Conservation (phyloP, 1,140 invertebrate genomes). For the Penaeus japonicus region DNA sequence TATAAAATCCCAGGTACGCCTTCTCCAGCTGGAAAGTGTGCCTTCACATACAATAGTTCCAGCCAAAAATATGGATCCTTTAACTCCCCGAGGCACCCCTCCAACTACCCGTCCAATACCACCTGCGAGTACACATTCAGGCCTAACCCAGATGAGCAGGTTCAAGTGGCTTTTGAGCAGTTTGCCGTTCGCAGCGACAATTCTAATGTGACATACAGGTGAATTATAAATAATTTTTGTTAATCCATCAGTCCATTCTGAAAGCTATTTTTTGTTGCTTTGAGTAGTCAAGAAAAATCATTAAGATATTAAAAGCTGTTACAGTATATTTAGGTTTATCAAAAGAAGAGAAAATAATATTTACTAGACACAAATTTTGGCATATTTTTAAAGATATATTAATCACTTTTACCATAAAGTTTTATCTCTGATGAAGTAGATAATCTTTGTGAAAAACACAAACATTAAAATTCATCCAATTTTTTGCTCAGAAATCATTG, state of each 20-base stretch:
- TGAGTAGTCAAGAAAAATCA: too few relatives aligned
- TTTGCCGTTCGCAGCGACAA: conserved; percentile 84
- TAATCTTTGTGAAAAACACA: neutral
- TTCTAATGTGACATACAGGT: conserved; percentile 63
- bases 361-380: too few relatives aligned
- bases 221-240: neutral
- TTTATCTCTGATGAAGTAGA: neutral
- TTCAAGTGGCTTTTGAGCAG: conserved; percentile 90
- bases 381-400: too few relatives aligned
- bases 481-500: conserved; percentile 67
- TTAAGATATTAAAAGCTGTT: too few relatives aligned
- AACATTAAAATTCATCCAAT: neutral
- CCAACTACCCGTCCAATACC: conserved; percentile 91
- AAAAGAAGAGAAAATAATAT: too few relatives aligned
- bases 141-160: conserved; percentile 86
- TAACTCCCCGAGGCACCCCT: conserved; percentile 94
- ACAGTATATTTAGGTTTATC: too few relatives aligned
- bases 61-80: conserved; percentile 87
- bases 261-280: too few relatives aligned
- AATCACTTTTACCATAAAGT: neutral
- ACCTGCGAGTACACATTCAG: conserved; percentile 92
- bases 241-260: too few relatives aligned
- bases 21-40: conserved; percentile 85
- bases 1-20: conserved; percentile 94
- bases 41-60: conserved; percentile 88